Evolutionary conservation across 2,113 vertebrate genomes (phyloP), one percentile per base, ranked within the genome.

Genomic region (Irena cyanogastra): DNA sequence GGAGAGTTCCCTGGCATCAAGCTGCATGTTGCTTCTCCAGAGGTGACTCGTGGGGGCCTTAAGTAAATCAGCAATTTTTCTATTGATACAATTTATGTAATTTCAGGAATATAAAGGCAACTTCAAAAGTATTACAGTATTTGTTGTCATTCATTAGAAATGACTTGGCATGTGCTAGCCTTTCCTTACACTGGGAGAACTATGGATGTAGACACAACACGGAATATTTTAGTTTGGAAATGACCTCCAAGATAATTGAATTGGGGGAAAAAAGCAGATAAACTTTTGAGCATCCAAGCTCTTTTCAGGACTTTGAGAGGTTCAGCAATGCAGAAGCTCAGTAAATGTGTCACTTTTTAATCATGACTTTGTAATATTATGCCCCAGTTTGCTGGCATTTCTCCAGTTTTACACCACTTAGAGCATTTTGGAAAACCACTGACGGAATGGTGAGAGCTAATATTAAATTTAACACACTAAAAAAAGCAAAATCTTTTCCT

Each of bases 51-150:
- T 35, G n/a, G 33, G 6, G 42, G 53, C 59, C 63, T 84, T 94
- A 91, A 96, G 87, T 85, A 85, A 94, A 89, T 77, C 57, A 87
- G 61, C 22, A 57, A 24, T 44, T 94, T 94, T 95, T 91, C 66
- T 88, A 71, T 83, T 49, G 76, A 39, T 5, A 18, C 28, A 76
- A 78, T 63, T 87, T 65, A 66, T 39, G 33, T 30, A 44, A 90
- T 80, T 78, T 52, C 44, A 52, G 31, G 80, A 65, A 86, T 96
- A 89, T 64, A 41, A 87, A 89, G 81, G 53, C 10, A 44, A 70
- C 53, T 80, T 72, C 57, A 23, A 53, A 90, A 20, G 23, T 20
- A 94, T 82, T 75, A 22, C 4, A 78, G 11, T 30, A 49, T 70
- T 74, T 59, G 65, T 41, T 50, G 30, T 35, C 20, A 31, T 60